Base-by-base conservation (phyloP, 2,888 invertebrate species). In the Zootermopsis nevadensis region DNA sequence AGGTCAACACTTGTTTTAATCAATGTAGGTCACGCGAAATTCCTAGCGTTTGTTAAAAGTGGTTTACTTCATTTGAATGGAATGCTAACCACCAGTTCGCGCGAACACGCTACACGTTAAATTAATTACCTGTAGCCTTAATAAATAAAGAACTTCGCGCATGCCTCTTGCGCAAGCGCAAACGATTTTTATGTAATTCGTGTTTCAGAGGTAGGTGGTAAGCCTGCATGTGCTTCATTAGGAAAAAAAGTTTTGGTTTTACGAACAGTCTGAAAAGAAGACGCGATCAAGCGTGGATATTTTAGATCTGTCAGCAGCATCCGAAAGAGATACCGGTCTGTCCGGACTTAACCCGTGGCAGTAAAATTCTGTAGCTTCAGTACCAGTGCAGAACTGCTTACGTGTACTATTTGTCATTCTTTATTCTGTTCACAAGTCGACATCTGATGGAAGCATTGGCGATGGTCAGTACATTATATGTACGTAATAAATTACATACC, bases 111-210 rank as follows among this genome's bases (percentile, higher is more conserved):
- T 10, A 38, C 74, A 24, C 74, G 38, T 24, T 33, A 74, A 74
- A 38, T 42, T 38, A 74, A 74, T 74, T 74, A 69, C 31, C 10
- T n/a, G 35, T 24, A n/a, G 38, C 38, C 74, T 74, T n/a, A 74
- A 74, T 38, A 74, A 74, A 74, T 74, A 74, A 35, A 74, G 74
- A 74, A 74, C 24, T 22, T 12, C n/a, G 19, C 35, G 35, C 74
- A 30, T 22, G 69, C 69, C 66, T 22, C 42, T 24, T 35, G 38
- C 74, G 38, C 38, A 74, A n/a, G 74, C 74, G 38, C 74, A 74
- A 24, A 22, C 8, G 35, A 8, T 42, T 74, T 74, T 74, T 74
- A 74, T 38, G 38, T 33, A 69, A 69, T 69, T 69, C 69, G 31
- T 33, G 22, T 69, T 33, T 3, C 69, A 69, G 33, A 3, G 10